Evolutionary conservation across 2,888 invertebrate species (phyloP), one percentile per base, ranked within the genome.

Genomic region (Lithosia quadra): DNA sequence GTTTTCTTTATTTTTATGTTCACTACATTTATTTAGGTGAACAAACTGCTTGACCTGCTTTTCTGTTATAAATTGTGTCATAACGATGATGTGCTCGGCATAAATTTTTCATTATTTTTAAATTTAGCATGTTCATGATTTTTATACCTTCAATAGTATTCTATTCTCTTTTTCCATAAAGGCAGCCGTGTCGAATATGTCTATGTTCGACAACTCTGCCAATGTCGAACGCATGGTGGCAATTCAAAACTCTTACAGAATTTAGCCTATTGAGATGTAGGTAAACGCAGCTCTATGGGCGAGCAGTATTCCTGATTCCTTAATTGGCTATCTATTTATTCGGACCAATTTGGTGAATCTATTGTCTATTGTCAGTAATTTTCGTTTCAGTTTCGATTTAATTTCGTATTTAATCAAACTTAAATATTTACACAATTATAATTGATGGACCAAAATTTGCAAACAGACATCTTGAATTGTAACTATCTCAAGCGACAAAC

Each of bases 91-190:
- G n/a, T n/a, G 53, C 63, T 68, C 53, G 53, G 22, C 55, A 68
- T 63, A 34, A 59, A 63, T 68, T 68, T 67, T 63, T 36, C 59
- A 63, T 58, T 63, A 59, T 60, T 68, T 63, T 68, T 49, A 63
- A 34, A 21, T 68, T 63, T 59, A 28, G 58, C 58, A 58, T 58
- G 49, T 39, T 58, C 49, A 58, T 63, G 56, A 21, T 56, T 11
- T 33, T 33, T 11, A 49, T 49, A 59, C 33, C 55, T 55, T n/a
- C n/a, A n/a, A n/a, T n/a, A 7, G 15, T 22, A 34, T 0, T 15
- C 13, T 39, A 4, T 4, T n/a, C n/a, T n/a, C n/a, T n/a, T n/a
- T n/a, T n/a, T n/a, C n/a, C n/a, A n/a, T n/a, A n/a, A n/a, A n/a
- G n/a, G n/a, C n/a, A n/a, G n/a, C n/a, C n/a, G n/a, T n/a, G n/a